phyloP scores from a whole-genome alignment of 2,797 vertebrate genomes.

The Sebastes oblongus region DNA sequence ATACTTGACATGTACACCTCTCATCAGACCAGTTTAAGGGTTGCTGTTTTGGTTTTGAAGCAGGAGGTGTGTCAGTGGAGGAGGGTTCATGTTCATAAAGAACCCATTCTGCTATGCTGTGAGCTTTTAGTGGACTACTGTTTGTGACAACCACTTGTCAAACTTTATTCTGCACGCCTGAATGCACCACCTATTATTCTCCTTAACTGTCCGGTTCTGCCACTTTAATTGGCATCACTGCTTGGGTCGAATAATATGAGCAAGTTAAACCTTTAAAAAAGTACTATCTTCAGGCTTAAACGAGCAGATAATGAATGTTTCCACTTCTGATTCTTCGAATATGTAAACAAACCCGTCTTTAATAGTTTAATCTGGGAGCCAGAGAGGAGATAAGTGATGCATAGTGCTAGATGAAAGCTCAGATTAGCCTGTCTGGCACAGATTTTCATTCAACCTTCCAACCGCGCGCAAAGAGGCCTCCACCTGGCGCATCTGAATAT shows the following conservation, averaged over 20 bases:
- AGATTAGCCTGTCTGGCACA: conserved; percentile 55
- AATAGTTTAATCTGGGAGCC: conserved; percentile 3
- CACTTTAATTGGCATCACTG: background rate
- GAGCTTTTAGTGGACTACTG: background rate
- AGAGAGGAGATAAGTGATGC: conserved; percentile 21
- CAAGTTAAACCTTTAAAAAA: background rate
- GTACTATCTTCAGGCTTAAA: background rate
- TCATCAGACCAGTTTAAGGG: background rate
- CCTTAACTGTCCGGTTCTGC: background rate
- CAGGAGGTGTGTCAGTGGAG: conserved; percentile 56
- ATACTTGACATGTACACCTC: background rate
- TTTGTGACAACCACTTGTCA: conserved; percentile 8
- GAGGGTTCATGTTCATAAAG: background rate
- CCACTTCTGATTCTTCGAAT: background rate
- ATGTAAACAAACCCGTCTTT: background rate
- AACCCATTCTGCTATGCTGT: too few species aligned
- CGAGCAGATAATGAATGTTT: background rate
- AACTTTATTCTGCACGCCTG: conserved; percentile 20
- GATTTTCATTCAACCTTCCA: conserved; percentile 37
- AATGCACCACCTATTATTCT: background rate
- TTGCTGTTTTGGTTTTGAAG: background rate
- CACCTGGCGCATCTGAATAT: background rate
- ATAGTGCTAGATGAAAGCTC: conserved; percentile 22
- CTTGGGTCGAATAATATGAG: background rate
- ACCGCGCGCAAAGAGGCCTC: background rate